Evolutionary conservation across 1,140 invertebrate species (phyloP), one percentile per base, ranked within the genome.

Genomic region (Maconellicoccus hirsutus): DNA sequence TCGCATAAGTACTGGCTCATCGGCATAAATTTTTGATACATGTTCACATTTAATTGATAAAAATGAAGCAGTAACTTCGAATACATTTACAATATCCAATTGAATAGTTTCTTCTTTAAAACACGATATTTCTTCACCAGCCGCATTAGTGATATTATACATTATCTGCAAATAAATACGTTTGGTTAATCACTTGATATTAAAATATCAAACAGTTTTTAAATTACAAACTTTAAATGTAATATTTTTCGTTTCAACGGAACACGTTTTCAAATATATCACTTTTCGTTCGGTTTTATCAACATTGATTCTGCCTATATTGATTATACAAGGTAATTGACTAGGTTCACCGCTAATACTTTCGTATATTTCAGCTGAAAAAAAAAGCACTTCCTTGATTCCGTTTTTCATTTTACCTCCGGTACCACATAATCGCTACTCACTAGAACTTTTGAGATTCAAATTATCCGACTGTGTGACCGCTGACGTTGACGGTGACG

Each of bases 1-100:
- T 83, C 87, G 86, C n/a, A 87, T 79, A 72, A 87, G 83, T 75
- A 89, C 86, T 16, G 85, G 80, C 77, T 89, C 87, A 75, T 83
- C 81, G 38, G 86, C 82, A 78, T 86, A 88, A 74, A 84, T 85
- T 76, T 86, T 87, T 3, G 82, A 80, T 72, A 88, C 79, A 52
- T 84, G 81, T 76, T 86, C 85, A 75, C 88, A 88, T 72, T 85
- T 80, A 74, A 82, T 82, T 33, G 86, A 84, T 59, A 85, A 82
- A 81, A 86, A 89, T 75, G 85, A 84, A n/a, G 86, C 85, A 1
- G 81, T 79, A 10, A 89, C 81, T 75, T 88, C 87, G 78, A 90
- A 88, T 63, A 87, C 86, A 76, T 88, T 87, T 0, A 86, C 83
- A 12, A 87, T 83, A 74, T 84, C 80, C 39, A 89, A 80, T 74